Evolutionary conservation across 2,797 vertebrate genomes (phyloP), one percentile per base, ranked within the genome.

Genomic region (Avahi laniger): DNA sequence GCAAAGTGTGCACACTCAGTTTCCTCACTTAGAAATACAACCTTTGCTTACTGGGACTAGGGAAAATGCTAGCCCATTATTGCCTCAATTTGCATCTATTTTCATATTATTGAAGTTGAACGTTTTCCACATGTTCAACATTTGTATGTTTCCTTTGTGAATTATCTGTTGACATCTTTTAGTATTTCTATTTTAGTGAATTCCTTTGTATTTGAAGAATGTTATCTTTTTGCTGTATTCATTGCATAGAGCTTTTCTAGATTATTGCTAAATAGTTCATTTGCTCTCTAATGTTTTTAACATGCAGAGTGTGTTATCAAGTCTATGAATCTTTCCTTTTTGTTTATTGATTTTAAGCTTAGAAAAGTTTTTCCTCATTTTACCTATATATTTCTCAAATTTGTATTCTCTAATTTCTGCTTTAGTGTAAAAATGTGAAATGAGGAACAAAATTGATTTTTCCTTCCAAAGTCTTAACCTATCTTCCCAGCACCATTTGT

Each of bases 21-120:
- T 41, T 72, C 88, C 35, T 30, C 38, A 20, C 61, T 92, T 50
- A 52, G 70, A 86, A 75, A 80, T 50, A 41, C 89, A 72, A 35
- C 46, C 70, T 78, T 72, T 41, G n/a, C 11, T 2, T 43, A 30
- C 65, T 54, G 73, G 80, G 54, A 5, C 17, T 80, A 17, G 43
- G 43, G 69, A 28, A 89, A 88, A 80, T 2, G 57, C 28, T 70
- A 14, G 54, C 69, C 83, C 65, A 50, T 70, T 89, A 65, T 76
- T 61, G 82, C 72, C 91, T 89, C 91, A 20, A 96, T 96, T 86
- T 89, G 91, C 89, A 95, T 92, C 88, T 69, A 79, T 82, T 95
- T 96, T 93, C 76, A 33, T 87, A 15, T 82, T n/a, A 35, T 83
- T 93, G 82, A 89, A 92, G 83, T 78, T 78, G 75, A 79, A 70